These are phyloP conservation scores for Paradisaea rubra DNA, from an alignment of 2,113 vertebrate genomes.

Conservation along the genomic window DNA sequence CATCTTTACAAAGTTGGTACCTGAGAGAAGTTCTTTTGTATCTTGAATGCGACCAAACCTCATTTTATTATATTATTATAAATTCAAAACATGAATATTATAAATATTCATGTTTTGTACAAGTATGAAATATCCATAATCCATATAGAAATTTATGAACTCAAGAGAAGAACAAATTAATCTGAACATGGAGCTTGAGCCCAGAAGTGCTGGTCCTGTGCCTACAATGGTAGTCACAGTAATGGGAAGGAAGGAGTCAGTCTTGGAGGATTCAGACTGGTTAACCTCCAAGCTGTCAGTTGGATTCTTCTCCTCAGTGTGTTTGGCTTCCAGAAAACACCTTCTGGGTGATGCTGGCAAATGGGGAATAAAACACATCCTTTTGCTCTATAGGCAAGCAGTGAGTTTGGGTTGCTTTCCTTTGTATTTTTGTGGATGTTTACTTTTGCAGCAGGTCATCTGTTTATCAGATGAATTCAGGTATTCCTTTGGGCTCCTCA, in stretches of 20 bases:
- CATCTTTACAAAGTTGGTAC: not conserved
- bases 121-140: not conserved
- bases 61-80: not conserved
- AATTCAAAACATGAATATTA: not conserved
- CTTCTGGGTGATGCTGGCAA: not conserved
- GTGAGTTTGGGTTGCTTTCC: not conserved
- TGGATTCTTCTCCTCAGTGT: not conserved
- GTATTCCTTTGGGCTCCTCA: not conserved
- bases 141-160: not conserved
- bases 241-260: not conserved
- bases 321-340: not conserved
- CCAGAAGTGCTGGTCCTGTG: rapidly evolving
- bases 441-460: not conserved
- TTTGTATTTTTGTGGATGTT: not conserved
- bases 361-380: not conserved
- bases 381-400: not conserved
- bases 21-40: not conserved
- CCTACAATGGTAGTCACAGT: not conserved
- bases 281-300: not conserved
- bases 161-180: not conserved
- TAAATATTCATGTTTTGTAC: not conserved
- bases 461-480: not conserved
- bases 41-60: not conserved
- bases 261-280: not conserved
- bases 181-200: not conserved